Percentiles rank a stretch among this genome's conserved stretches.
phyloP scores from a whole-genome alignment of 2,797 vertebrate genomes.

The Xiphophorus birchmanni region DNA sequence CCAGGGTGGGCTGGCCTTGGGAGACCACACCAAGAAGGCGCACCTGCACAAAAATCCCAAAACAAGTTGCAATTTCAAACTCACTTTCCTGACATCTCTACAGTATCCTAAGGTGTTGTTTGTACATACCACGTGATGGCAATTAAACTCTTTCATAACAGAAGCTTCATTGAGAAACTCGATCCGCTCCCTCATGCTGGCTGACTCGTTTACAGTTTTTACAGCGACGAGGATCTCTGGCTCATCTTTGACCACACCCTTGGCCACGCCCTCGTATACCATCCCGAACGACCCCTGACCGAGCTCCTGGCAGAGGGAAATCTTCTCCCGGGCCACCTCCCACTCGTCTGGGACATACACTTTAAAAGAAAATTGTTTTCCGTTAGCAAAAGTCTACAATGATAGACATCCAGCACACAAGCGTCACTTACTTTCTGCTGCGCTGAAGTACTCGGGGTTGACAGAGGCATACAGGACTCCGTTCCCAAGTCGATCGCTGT shows the following conservation, averaged over 20 bases:
- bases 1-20: conserved; percentile 96
- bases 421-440: conserved; percentile 91
- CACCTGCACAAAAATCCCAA: conserved; percentile 81
- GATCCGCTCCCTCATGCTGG: conserved; percentile 96
- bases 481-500: conserved; percentile 93
- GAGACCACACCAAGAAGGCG: conserved; percentile 96
- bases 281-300: conserved; percentile 98
- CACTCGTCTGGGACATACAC: conserved; percentile 98
- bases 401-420: not conserved
- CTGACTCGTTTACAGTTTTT: conserved; percentile 96
- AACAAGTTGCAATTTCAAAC: not conserved
- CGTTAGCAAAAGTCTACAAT: not conserved
- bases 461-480: conserved; percentile 97
- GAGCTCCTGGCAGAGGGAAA: conserved; percentile 91
- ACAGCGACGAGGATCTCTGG: conserved; percentile 93
- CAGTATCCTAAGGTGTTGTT: not conserved
- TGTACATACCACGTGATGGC: conserved; percentile 93
- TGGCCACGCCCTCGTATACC: conserved; percentile 96
- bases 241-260: conserved; percentile 96
- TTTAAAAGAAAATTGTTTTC: conserved; percentile 44
- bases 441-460: conserved; percentile 98
- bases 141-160: conserved; percentile 99
- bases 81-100: not conserved
- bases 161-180: conserved; percentile 98
- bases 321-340: conserved; percentile 97